phyloP scores from a whole-genome alignment of 2,113 vertebrate species.

The Cariama cristata region DNA sequence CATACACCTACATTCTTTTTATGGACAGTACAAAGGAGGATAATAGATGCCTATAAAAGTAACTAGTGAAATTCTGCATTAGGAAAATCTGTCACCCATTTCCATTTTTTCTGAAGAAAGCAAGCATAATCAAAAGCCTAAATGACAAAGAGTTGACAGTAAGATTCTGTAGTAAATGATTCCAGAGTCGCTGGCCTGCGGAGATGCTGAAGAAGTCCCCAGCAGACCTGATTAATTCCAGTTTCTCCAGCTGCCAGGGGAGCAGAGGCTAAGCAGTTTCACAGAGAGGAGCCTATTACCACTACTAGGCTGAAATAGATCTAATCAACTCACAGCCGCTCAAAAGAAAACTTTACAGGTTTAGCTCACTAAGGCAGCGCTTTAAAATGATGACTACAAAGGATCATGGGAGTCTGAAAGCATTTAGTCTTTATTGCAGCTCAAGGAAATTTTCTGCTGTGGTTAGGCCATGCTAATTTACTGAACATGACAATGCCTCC shows the following conservation, averaged over 20 bases:
- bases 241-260: conserved; percentile 93
- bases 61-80: conserved; percentile 85
- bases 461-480: conserved; percentile 84
- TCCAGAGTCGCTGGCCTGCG: conserved; percentile 95
- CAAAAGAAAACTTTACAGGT: conserved; percentile 94
- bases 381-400: conserved; percentile 92
- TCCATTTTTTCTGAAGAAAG: conserved; percentile 84
- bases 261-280: conserved; percentile 94
- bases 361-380: conserved; percentile 88
- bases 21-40: conserved; percentile 80
- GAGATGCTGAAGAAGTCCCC: conserved; percentile 96
- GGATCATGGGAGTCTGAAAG: conserved; percentile 91
- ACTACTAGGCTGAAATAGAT: conserved; percentile 92
- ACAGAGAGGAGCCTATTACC: conserved; percentile 99
- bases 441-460: conserved; percentile 85
- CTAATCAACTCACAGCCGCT: conserved; percentile 95
- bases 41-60: conserved; percentile 85
- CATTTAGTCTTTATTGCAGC: conserved; percentile 90
- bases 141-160: conserved; percentile 99
- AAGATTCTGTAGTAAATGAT: conserved; percentile 99
- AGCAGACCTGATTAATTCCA: conserved; percentile 99
- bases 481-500: conserved; percentile 81
- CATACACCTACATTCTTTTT: conserved; percentile 69
- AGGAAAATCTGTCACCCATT: conserved; percentile 92
- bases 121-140: conserved; percentile 96